phyloP scores from a whole-genome alignment of 2,113 vertebrate species.

The Hypomesus transpacificus region DNA sequence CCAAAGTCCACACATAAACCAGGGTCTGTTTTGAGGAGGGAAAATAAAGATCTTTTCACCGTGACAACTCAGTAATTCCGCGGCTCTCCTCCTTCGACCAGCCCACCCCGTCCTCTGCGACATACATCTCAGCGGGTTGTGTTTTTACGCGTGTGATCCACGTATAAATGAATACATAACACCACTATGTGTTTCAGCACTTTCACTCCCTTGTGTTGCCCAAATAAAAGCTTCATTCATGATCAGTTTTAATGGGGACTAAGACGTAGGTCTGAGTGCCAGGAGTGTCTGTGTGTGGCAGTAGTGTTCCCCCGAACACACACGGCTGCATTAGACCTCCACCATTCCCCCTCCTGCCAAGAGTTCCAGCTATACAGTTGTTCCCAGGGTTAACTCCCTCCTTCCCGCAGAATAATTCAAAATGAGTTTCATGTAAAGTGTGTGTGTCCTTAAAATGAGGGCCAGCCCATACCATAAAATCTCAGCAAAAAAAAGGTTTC shows the following conservation, averaged over 20 bases:
- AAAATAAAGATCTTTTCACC: constrained; percentile 3
- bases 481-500: constrained; percentile 32
- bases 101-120: not conserved
- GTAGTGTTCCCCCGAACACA: constrained; percentile 3
- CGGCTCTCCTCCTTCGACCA: not conserved
- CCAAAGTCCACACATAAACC: constrained; percentile 1
- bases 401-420: constrained; percentile 40
- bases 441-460: constrained; percentile 51
- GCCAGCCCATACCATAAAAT: constrained; percentile 46
- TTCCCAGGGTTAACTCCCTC: constrained; percentile 17
- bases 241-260: constrained; percentile 18
- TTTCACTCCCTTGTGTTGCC: constrained; percentile 2
- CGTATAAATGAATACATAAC: constrained; percentile 3
- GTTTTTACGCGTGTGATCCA: not conserved
- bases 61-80: not conserved
- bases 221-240: constrained; percentile 31
- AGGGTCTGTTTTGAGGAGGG: not conserved
- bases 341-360: constrained; percentile 23
- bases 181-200: not conserved
- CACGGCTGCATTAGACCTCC: constrained; percentile 2
- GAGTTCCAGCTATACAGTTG: constrained; percentile 20
- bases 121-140: not conserved
- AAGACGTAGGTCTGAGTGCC: constrained; percentile 12
- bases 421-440: constrained; percentile 36
- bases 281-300: constrained; percentile 12